Evolutionary conservation across 1,140 invertebrate genomes (phyloP), one percentile per base, ranked within the genome.

Genomic region (Heterodera carotae): DNA sequence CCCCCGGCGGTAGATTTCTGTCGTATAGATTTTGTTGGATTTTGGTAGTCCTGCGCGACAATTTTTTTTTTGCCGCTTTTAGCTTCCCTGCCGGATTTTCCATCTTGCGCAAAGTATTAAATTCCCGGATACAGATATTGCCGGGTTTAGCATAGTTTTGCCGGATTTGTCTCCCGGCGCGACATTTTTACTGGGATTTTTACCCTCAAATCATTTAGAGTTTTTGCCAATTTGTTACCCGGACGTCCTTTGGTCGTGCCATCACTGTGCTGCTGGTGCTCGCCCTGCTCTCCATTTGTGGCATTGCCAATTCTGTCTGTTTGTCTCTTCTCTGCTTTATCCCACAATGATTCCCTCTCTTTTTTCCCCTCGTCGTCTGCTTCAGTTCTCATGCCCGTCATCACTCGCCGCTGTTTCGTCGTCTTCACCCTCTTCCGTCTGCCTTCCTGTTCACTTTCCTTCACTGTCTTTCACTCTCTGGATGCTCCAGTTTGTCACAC

Each of bases 161-260:
- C n/a, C n/a, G n/a, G n/a, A n/a, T n/a, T n/a, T n/a, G n/a, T n/a
- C n/a, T n/a, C n/a, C n/a, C n/a, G n/a, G n/a, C 39, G 5, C 48
- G 15, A 56, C 8, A 5, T 56, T 15, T 56, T 1, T 15, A 18
- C 31, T 39, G 8, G 39, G 10, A 0, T n/a, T 33, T 48, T 71
- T 43, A 1, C 22, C 33, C 53, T 22, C 33, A n/a, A n/a, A n/a
- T 48, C 15, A 4, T 87, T 67, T 75, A 85, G 84, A 88, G 77
- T 27, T 86, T 86, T 74, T 88, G 87, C 34, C 83, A 86, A 67
- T 86, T 86, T 56, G 81, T 86, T 10, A 86, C 85, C 6, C 71
- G 85, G 27, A 86, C 85, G 15, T 82, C 85, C 3, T 62, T 77
- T 62, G 85, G 85, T 12, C 85, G 87, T 76, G 86, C 85, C 29